A percentile compares a stretch with the other conserved stretches of the same genome.
phyloP scores from a whole-genome alignment of 2,797 vertebrate genomes.

The Enteromius viviparus region DNA sequence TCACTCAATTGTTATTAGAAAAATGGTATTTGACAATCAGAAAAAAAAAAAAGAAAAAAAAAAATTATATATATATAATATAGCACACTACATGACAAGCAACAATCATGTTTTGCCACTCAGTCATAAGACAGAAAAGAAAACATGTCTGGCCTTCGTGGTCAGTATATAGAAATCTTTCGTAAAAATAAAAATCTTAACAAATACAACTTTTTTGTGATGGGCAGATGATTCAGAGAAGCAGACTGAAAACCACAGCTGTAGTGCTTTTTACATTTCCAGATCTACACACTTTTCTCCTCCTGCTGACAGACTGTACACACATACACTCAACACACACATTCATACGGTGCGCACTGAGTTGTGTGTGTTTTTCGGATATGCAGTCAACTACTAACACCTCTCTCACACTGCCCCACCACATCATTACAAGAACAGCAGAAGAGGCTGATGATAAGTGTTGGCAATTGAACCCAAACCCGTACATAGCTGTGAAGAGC shows the following conservation, averaged over 20 bases:
- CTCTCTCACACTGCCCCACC: not conserved
- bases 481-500: conserved; percentile 66
- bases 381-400: not conserved
- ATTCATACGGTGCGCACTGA: conserved; percentile 32
- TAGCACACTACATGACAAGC: conserved; percentile 64
- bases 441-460: conserved; percentile 79
- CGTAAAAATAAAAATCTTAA: conserved; percentile 83
- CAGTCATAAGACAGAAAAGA: conserved; percentile 67
- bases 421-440: conserved; percentile 26
- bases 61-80: conserved; percentile 3
- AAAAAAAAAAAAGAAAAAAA: conserved; percentile 64
- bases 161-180: conserved; percentile 65
- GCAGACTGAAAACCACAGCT: conserved; percentile 61
- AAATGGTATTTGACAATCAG: conserved; percentile 51
- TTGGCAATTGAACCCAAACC: conserved; percentile 75
- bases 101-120: conserved; percentile 57
- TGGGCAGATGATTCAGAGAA: conserved; percentile 67
- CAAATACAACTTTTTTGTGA: conserved; percentile 75
- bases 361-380: conserved; percentile 21
- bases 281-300: not conserved
- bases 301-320: conserved; percentile 54
- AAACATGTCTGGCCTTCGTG: conserved; percentile 67
- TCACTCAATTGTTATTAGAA: conserved; percentile 72
- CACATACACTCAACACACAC: conserved; percentile 57
- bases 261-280: conserved; percentile 21